Percentiles rank a stretch among this genome's conserved stretches.
phyloP scores from a whole-genome alignment of 2,113 vertebrate genomes.

The Myrmecophaga tridactyla region DNA sequence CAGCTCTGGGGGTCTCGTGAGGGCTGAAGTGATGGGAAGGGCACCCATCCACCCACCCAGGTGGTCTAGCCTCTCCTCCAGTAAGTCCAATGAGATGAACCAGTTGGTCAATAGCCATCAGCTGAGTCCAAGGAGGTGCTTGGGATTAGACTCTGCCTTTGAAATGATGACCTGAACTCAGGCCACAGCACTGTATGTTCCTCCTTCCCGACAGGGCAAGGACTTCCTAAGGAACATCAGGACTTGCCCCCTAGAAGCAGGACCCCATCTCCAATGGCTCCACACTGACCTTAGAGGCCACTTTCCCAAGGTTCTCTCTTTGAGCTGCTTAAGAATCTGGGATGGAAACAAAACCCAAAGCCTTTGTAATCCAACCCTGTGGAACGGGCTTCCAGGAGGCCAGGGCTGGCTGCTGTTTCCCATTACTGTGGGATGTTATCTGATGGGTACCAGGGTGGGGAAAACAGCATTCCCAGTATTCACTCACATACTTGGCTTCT shows the following conservation, averaged over 20 bases:
- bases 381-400: constrained; percentile 1
- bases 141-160: background rate
- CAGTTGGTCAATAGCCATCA: rapidly evolving
- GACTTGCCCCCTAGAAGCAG: background rate
- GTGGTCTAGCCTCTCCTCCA: background rate
- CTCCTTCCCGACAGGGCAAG: background rate
- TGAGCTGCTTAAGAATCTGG: constrained; percentile 51
- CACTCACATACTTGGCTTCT: constrained; percentile 11
- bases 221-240: background rate
- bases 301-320: constrained; percentile 33
- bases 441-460: background rate
- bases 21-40: background rate
- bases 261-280: background rate
- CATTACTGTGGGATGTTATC: constrained; percentile 48
- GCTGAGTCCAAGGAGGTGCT: background rate
- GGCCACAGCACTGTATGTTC: background rate
- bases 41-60: background rate
- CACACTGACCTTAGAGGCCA: background rate
- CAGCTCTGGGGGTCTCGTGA: background rate
- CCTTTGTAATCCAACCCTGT: constrained; percentile 55
- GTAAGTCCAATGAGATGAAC: too few species aligned
- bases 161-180: background rate
- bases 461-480: background rate
- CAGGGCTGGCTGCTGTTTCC: constrained; percentile 36
- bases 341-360: constrained; percentile 44